These are phyloP conservation scores for Baccha elongata DNA, from an alignment of 2,888 invertebrate species.

Conservation along the genomic window DNA sequence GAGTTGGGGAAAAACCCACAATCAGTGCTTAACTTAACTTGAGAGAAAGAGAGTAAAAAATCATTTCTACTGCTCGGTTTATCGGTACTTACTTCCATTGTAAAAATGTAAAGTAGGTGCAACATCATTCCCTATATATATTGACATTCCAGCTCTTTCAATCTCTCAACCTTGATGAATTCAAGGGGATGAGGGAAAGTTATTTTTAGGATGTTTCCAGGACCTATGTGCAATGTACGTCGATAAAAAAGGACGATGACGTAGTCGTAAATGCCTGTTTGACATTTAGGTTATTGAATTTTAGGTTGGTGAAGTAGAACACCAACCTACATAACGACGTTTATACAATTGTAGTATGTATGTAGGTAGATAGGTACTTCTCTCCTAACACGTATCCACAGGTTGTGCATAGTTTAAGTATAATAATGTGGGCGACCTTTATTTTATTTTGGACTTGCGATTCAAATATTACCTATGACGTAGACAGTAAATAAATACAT, in stretches of 20 bases:
- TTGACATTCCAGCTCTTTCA: conserved; percentile 24
- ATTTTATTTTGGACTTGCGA: neutral
- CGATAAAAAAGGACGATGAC: conserved; percentile 44
- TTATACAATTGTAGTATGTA: neutral
- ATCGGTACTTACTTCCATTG: neutral
- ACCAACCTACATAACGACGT: neutral
- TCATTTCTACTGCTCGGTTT: conserved; percentile 15
- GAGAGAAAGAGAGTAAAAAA: conserved; percentile 25
- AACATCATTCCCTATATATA: neutral
- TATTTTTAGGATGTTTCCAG: conserved; percentile 67
- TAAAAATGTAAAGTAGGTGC: conserved; percentile 15
- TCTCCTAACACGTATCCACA: conserved; percentile 56
- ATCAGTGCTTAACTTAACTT: neutral
- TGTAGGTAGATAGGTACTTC: conserved; percentile 16
- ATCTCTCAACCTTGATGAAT: conserved; percentile 48
- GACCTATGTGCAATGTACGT: conserved; percentile 35
- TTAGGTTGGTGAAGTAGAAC: conserved; percentile 1
- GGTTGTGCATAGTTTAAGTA: conserved; percentile 24
- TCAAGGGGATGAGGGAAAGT: conserved; percentile 9
- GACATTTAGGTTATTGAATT: conserved; percentile 61
- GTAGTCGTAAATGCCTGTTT: conserved; percentile 58
- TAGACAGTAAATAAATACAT: neutral
- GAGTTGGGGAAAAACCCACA: conserved; percentile 32
- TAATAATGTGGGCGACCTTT: conserved; percentile 10
- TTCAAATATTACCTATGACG: neutral